phyloP scores from a whole-genome alignment of 1,140 invertebrate genomes.

The Piezodorus guildinii region DNA sequence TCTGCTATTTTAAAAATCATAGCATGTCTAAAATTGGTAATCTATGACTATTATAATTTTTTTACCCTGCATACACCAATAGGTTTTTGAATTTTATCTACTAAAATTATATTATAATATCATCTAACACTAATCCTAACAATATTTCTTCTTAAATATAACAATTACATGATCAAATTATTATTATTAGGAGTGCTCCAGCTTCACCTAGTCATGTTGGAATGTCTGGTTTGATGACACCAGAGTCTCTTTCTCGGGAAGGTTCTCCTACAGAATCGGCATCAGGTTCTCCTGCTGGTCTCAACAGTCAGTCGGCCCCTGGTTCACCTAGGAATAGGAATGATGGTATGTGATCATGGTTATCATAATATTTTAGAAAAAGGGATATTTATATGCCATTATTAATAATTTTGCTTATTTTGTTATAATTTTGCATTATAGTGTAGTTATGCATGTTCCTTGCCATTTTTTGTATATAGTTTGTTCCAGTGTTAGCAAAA shows the following conservation, averaged over 20 bases:
- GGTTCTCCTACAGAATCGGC: constrained; percentile 58
- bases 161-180: too few species aligned
- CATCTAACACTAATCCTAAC: too few species aligned
- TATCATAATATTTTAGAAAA: not conserved
- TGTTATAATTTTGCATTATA: not conserved
- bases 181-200: constrained; percentile 66
- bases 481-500: too few species aligned
- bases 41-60: too few species aligned
- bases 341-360: constrained; percentile 1
- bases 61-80: too few species aligned
- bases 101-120: too few species aligned
- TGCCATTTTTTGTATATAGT: too few species aligned
- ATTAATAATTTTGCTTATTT: not conserved
- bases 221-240: constrained; percentile 71
- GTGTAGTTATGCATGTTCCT: too few species aligned
- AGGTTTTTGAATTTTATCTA: too few species aligned
- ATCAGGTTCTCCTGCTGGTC: constrained; percentile 38
- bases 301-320: constrained; percentile 54
- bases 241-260: constrained; percentile 77
- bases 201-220: constrained; percentile 84
- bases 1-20: too few species aligned
- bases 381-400: not conserved
- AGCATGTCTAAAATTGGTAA: too few species aligned
- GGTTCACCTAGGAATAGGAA: constrained; percentile 47
- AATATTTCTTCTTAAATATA: too few species aligned